Evolutionary conservation across 2,113 vertebrate species (phyloP), one percentile per base, ranked within the genome.

Genomic region (Hiodon alosoides): DNA sequence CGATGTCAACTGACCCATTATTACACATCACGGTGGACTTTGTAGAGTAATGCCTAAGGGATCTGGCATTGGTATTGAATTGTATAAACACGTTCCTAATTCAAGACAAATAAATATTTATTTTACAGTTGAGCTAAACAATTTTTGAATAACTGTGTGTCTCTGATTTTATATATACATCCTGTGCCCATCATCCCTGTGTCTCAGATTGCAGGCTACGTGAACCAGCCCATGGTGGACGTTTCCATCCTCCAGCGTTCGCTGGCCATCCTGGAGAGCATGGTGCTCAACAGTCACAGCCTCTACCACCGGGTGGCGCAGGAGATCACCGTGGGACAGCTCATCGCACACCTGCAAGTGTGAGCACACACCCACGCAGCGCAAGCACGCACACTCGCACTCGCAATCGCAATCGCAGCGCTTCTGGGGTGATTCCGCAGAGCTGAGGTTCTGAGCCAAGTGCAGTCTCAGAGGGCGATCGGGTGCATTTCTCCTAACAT

Each of bases 301-400:
- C 92, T 99, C 4, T 99, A 99, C 87, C 96, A 96, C 84, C 95
- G 96, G 68, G 93, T 99, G 76, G 95, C 95, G 0, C 95, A 98
- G 79, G 96, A 99, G 79, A 96, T 97, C 93, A 98, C 96, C 0
- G 96, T 99, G 80, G 95, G 95, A 78, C 97, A 99, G 84, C 96
- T 99, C 87, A 97, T 97, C 92, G 94, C 94, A 71, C 97, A 99
- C 90, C 92, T 99, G 84, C 97, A 99, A 92, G 96, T 98, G 97
- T 99, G 93, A 96, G 97, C 95, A 89, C 89, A 90, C 89, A 90
- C 90, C 88, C 89, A 86, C 57, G 88, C 87, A 90, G 89, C 86
- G 84, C 69, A 57, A 47, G 74, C 62, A 73, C 4, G 62, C 54
- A 60, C 72, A 53, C 46, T 6, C 60, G 52, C 74, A 2, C 60